Evolutionary conservation across 1,140 invertebrate genomes (phyloP), one percentile per base, ranked within the genome.

Genomic region (Ceratosolen solmsi): DNA sequence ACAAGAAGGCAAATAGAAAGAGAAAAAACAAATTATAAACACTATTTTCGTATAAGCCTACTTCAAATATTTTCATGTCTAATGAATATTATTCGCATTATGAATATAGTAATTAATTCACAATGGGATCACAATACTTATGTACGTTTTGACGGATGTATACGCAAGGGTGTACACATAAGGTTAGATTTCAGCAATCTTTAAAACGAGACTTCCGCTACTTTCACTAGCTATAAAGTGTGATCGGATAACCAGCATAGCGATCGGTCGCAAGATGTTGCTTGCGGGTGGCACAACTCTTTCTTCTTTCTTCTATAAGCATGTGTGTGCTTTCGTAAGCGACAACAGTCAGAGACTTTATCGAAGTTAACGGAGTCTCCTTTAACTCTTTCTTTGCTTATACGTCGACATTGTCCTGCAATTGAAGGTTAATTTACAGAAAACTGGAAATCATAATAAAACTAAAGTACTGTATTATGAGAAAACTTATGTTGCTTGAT

Each of bases 371-470:
- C 25, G 1, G 46, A 46, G 30, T 25, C 30, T 54, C 7, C 51
- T 27, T 58, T 2, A 11, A 11, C 8, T 63, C 27, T 63, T 63
- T n/a, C 27, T 63, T 5, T 30, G 25, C 25, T 25, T 33, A 15
- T 36, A 20, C 33, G 5, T 13, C 22, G 33, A 38, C 30, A 33
- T 68, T 68, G 25, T 68, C 33, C 38, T 68, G 25, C 38, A 68
- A 4, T 68, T 25, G 2, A 25, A 15, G 38, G 25, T 36, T 68
- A 33, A 22, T 36, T 78, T 78, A 41, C 58, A 41, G 75, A 22
- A 80, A 80, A 73, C 58, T 54, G 79, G 70, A 73, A 80, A 73
- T 80, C 70, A 60, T 22, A 54, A 72, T 58, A 60, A 68, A 58
- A 27, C 25, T 58, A 46, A 49, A 58, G 8, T 63, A 63, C 58